These are phyloP conservation scores for Teleopsis dalmanni DNA, from an alignment of 1,140 invertebrate species.

Conservation along the genomic window DNA sequence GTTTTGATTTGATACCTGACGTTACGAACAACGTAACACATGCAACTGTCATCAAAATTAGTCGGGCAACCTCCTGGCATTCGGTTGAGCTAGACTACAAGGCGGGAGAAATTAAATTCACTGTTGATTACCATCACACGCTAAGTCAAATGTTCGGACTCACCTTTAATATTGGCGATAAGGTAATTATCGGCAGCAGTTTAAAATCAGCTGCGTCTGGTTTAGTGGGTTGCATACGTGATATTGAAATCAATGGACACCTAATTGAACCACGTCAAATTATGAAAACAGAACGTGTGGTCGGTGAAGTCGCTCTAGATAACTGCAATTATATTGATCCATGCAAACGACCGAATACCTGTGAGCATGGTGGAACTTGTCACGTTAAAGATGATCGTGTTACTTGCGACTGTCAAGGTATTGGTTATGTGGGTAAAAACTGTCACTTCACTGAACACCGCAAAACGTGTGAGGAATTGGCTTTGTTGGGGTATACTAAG, in stretches of 20 bases:
- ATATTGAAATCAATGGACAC: slow-evolving; percentile 73
- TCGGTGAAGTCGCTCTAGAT: slow-evolving; percentile 82
- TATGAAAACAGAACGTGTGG: slow-evolving; percentile 69
- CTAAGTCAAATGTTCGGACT: slow-evolving; percentile 58
- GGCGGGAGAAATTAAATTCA: slow-evolving; percentile 62
- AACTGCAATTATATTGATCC: slow-evolving; percentile 87
- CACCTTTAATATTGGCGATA: slow-evolving; percentile 53
- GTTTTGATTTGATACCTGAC: slow-evolving; percentile 69
- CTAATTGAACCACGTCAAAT: slow-evolving; percentile 64
- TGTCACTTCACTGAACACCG: slow-evolving; percentile 87
- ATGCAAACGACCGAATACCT: slow-evolving; percentile 79
- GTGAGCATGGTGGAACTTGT: slow-evolving; percentile 84
- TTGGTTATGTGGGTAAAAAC: slow-evolving; percentile 81
- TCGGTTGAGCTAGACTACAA: slow-evolving; percentile 69
- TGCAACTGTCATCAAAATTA: slow-evolving; percentile 68
- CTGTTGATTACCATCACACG: slow-evolving; percentile 66
- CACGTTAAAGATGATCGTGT: slow-evolving; percentile 79
- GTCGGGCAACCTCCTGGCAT: slow-evolving; percentile 67
- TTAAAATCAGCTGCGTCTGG: slow-evolving; percentile 59
- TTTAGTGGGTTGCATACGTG: slow-evolving; percentile 82
- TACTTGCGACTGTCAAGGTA: slow-evolving; percentile 80
- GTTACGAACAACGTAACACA: slow-evolving; percentile 64
- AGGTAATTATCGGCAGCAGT: slow-evolving; percentile 68
- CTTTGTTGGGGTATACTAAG: slow-evolving; percentile 72
- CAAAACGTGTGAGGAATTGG: slow-evolving; percentile 86